Evolutionary conservation across 2,888 invertebrate genomes (phyloP).

Genomic region (Crematogaster levior): DNA sequence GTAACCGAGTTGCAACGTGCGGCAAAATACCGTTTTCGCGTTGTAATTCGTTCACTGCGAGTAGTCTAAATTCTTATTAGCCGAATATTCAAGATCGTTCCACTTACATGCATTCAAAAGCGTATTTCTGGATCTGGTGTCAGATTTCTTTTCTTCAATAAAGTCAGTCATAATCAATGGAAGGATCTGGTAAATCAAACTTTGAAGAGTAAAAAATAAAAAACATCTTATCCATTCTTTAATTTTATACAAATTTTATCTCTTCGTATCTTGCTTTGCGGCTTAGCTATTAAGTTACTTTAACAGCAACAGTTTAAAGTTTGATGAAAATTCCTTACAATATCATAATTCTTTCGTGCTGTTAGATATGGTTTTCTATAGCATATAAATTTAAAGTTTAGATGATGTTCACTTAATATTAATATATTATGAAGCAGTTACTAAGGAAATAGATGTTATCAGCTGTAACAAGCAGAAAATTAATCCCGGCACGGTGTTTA

Average conservation of each 20-base stretch:
- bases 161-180: neutral
- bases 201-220: neutral
- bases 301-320: neutral
- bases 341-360: neutral
- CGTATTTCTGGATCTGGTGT: neutral
- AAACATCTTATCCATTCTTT: neutral
- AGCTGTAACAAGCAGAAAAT: constrained; percentile 30
- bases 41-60: constrained; percentile 19
- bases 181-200: neutral
- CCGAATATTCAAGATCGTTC: constrained; percentile 4
- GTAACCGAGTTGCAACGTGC: constrained; percentile 27
- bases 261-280: neutral
- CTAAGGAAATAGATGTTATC: constrained; percentile 23
- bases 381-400: neutral
- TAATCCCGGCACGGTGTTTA: constrained; percentile 30
- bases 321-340: neutral
- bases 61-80: constrained; percentile 27
- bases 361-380: neutral
- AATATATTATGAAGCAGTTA: constrained; percentile 3
- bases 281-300: neutral
- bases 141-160: neutral
- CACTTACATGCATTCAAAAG: neutral
- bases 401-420: neutral
- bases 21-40: constrained; percentile 36
- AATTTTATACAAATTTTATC: neutral